Evolutionary conservation across 2,888 invertebrate genomes (phyloP).

Genomic region (Plemyria rubiginata): DNA sequence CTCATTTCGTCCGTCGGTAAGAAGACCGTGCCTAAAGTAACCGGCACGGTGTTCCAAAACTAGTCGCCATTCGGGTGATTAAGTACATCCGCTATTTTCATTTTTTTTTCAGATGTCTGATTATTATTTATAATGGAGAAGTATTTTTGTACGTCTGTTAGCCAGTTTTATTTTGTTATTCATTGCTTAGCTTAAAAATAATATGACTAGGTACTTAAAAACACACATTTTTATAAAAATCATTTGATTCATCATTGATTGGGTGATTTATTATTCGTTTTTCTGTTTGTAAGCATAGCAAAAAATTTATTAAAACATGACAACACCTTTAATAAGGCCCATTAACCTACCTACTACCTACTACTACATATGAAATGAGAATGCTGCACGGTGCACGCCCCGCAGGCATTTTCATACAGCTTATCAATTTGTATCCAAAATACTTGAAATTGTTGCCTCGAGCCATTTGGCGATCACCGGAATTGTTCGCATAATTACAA

Average conservation of each 20-base stretch:
- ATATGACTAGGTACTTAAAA: too few relatives aligned
- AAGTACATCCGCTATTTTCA: slow-evolving; percentile 70
- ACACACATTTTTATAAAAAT: too few relatives aligned
- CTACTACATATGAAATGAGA: slow-evolving; percentile 9
- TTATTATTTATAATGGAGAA: not conserved
- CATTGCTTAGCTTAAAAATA: too few relatives aligned
- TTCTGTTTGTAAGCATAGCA: too few relatives aligned
- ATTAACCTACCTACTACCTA: not conserved
- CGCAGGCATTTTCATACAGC: slow-evolving; percentile 20
- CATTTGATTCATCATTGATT: too few relatives aligned
- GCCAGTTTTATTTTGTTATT: too few relatives aligned
- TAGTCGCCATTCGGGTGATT: slow-evolving; percentile 55
- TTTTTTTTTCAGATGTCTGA: slow-evolving; percentile 37
- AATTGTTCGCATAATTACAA: slow-evolving; percentile 65
- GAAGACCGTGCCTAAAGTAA: slow-evolving; percentile 49
- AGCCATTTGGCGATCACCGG: slow-evolving; percentile 51
- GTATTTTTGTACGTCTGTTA: not conserved
- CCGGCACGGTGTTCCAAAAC: slow-evolving; percentile 39
- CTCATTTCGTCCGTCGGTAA: slow-evolving; percentile 48
- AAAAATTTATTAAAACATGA: too few relatives aligned
- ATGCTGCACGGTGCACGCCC: slow-evolving; percentile 11
- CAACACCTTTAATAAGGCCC: too few relatives aligned
- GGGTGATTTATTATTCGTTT: too few relatives aligned
- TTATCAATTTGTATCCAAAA: slow-evolving; percentile 35
- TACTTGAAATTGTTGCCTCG: slow-evolving; percentile 42